These are phyloP conservation scores for Actinemys pallida DNA, from an alignment of 2,113 vertebrate species.

Conservation along the genomic window DNA sequence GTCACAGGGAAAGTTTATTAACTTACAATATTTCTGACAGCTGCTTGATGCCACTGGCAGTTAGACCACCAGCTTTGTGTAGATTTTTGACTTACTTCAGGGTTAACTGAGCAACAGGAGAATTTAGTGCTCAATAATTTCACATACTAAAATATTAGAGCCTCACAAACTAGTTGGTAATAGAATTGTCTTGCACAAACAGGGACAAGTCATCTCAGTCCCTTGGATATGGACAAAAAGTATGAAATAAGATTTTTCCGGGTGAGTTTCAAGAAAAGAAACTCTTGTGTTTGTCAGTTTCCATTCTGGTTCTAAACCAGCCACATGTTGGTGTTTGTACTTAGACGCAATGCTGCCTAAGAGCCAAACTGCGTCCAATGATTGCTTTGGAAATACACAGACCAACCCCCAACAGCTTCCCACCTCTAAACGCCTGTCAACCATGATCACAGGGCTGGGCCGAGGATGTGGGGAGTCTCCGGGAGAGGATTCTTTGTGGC, in stretches of 20 bases:
- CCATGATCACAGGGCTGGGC: neutral
- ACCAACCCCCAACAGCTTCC: neutral
- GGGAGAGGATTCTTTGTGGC: neutral
- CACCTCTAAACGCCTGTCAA: neutral
- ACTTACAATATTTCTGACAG: slow-evolving; percentile 40
- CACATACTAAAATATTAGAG: neutral
- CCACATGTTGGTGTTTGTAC: neutral
- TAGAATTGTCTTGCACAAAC: neutral
- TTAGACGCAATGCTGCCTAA: neutral
- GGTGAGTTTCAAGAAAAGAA: neutral
- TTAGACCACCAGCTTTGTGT: neutral
- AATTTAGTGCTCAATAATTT: slow-evolving; percentile 25
- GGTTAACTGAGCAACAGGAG: slow-evolving; percentile 43
- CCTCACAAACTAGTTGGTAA: neutral
- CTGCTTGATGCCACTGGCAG: slow-evolving; percentile 8
- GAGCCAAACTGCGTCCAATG: neutral
- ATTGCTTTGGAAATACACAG: neutral
- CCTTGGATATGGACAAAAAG: neutral
- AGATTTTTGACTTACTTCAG: neutral
- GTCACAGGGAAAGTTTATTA: neutral
- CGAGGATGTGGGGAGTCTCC: neutral
- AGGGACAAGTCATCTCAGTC: neutral
- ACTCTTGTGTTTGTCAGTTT: neutral
- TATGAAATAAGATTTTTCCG: neutral
- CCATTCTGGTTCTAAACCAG: neutral